These are phyloP conservation scores for Ctena decussata DNA, from an alignment of 2,888 invertebrate species.

Conservation along the genomic window DNA sequence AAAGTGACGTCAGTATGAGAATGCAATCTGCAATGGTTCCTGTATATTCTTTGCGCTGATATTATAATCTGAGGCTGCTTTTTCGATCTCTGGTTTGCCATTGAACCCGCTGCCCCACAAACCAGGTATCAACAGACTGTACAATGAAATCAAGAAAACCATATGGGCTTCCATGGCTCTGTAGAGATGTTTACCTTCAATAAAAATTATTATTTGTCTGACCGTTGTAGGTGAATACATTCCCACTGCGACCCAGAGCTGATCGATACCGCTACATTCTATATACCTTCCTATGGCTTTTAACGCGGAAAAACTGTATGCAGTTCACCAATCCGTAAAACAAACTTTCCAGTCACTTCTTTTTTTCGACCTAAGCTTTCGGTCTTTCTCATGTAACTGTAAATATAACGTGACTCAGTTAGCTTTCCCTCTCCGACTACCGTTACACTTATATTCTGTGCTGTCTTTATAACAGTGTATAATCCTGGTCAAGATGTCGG, in stretches of 20 bases:
- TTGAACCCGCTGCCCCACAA: neutral
- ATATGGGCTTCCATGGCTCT: constrained; percentile 1
- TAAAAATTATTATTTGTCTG: neutral
- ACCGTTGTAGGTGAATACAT: constrained; percentile 4
- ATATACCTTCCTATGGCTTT: constrained; percentile 7
- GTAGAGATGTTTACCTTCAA: constrained; percentile 8
- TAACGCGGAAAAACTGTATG: neutral
- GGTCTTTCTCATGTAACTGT: neutral
- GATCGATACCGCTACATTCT: constrained; percentile 8
- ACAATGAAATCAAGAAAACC: neutral
- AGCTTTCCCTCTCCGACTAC: neutral
- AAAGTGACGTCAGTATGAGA: no score
- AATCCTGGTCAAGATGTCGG: neutral
- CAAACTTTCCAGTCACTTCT: neutral
- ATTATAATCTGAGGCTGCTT: neutral
- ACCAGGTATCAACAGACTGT: neutral
- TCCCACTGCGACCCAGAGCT: constrained; percentile 8
- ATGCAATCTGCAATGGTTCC: neutral
- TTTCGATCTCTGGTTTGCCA: neutral
- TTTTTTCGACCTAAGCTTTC: neutral
- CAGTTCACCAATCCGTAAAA: neutral
- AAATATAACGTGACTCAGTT: neutral
- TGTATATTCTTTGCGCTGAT: neutral
- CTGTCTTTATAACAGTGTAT: neutral
- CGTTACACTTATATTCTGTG: neutral